These are phyloP conservation scores for Triplophysa rosa DNA, from an alignment of 2,113 vertebrate genomes.

Conservation along the genomic window DNA sequence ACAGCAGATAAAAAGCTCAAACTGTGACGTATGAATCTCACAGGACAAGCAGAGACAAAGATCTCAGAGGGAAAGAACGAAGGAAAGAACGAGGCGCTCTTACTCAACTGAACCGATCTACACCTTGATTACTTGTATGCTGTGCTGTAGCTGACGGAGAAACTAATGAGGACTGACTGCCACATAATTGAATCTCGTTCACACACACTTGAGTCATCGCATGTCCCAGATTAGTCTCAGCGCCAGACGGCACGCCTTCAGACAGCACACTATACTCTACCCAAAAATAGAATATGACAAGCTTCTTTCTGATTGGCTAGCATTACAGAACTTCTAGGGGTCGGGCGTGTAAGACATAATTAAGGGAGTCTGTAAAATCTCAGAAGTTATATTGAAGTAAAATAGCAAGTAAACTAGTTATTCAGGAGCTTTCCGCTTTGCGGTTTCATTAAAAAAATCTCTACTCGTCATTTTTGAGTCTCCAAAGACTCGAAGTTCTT, in stretches of 20 bases:
- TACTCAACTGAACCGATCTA: neutral
- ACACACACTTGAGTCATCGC: neutral
- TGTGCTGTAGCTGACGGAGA: neutral
- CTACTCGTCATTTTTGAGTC: too few species aligned
- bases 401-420: too few species aligned
- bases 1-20: conserved; percentile 24
- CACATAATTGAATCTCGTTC: conserved; percentile 15
- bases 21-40: conserved; percentile 5
- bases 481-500: too few species aligned
- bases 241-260: neutral
- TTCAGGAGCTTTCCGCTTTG: too few species aligned
- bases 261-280: neutral
- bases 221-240: neutral
- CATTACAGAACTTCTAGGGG: neutral
- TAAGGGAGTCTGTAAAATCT: too few species aligned
- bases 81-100: neutral
- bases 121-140: neutral
- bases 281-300: neutral
- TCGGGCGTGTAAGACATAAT: too few species aligned
- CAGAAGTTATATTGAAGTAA: too few species aligned
- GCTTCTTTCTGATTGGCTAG: neutral
- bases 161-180: conserved; percentile 26
- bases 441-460: too few species aligned
- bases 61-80: neutral
- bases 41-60: neutral